Conservation (phyloP, 2,888 invertebrate genomes). For the Orthonevra nobilis region DNA sequence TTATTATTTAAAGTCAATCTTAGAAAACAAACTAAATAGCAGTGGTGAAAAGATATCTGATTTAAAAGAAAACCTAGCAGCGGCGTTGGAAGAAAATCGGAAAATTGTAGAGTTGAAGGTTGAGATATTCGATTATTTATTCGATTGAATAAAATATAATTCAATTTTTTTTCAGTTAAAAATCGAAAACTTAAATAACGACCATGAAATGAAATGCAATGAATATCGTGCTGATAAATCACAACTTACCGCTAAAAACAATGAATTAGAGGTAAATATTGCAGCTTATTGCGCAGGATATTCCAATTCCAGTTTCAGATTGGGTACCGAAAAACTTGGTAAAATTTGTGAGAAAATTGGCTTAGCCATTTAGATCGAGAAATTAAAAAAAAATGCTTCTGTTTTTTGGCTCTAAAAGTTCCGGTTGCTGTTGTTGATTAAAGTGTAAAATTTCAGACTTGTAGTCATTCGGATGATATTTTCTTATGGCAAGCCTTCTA, state of each 20-base stretch:
- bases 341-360: too few relatives aligned
- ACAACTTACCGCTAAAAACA: not conserved
- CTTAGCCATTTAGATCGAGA: too few relatives aligned
- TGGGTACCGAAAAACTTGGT: too few relatives aligned
- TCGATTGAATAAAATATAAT: too few relatives aligned
- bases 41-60: constrained; percentile 10
- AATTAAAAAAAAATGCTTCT: too few relatives aligned
- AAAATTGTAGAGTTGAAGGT: constrained; percentile 28
- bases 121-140: not conserved
- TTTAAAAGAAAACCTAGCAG: not conserved
- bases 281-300: too few relatives aligned
- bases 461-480: too few relatives aligned
- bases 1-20: not conserved
- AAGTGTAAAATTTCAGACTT: too few relatives aligned
- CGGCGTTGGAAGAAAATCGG: not conserved
- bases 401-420: too few relatives aligned
- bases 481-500: too few relatives aligned
- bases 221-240: constrained; percentile 15
- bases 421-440: too few relatives aligned
- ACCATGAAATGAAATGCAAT: not conserved
- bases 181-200: not conserved
- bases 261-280: constrained; percentile 46
- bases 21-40: not conserved
- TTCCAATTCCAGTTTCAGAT: too few relatives aligned
- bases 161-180: constrained; percentile 5